Percentiles rank a stretch among this genome's conserved stretches.
phyloP scores from a whole-genome alignment of 2,888 invertebrate species.

The Acleris laterana region DNA sequence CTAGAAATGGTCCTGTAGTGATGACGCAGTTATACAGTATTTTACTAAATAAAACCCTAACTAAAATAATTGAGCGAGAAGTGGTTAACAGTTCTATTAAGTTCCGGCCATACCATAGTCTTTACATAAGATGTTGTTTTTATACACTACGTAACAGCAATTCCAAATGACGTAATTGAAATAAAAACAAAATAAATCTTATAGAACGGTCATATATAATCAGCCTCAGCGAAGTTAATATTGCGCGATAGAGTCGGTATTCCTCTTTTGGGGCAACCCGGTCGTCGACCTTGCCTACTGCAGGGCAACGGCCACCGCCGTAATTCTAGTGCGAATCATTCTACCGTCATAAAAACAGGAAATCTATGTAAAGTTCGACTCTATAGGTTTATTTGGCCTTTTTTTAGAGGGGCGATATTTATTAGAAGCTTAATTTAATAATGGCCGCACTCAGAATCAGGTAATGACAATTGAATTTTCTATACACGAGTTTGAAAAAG shows the following conservation, averaged over 20 bases:
- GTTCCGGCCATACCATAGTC: too few relatives aligned
- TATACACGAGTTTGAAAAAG: too few relatives aligned
- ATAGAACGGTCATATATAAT: constrained; percentile 27
- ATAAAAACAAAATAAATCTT: constrained; percentile 18
- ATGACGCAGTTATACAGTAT: too few relatives aligned
- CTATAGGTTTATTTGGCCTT: constrained; percentile 5
- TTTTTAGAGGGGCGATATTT: constrained; percentile 2
- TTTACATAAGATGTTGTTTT: too few relatives aligned
- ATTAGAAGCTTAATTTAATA: neutral
- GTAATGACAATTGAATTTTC: too few relatives aligned
- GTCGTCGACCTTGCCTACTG: constrained; percentile 56
- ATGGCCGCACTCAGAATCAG: too few relatives aligned
- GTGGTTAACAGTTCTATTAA: too few relatives aligned
- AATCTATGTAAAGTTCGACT: constrained; percentile 17
- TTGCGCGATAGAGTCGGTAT: constrained; percentile 37
- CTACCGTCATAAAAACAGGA: constrained; percentile 40
- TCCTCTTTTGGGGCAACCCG: constrained; percentile 52
- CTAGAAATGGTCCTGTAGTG: too few relatives aligned
- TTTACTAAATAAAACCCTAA: too few relatives aligned
- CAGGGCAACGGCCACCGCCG: constrained; percentile 47
- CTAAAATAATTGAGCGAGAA: too few relatives aligned
- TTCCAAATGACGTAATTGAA: constrained; percentile 1
- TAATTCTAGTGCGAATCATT: constrained; percentile 55
- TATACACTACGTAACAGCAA: neutral
- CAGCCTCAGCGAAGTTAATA: constrained; percentile 26